phyloP scores from a whole-genome alignment of 2,113 vertebrate species.

The Larimichthys polyactis region DNA sequence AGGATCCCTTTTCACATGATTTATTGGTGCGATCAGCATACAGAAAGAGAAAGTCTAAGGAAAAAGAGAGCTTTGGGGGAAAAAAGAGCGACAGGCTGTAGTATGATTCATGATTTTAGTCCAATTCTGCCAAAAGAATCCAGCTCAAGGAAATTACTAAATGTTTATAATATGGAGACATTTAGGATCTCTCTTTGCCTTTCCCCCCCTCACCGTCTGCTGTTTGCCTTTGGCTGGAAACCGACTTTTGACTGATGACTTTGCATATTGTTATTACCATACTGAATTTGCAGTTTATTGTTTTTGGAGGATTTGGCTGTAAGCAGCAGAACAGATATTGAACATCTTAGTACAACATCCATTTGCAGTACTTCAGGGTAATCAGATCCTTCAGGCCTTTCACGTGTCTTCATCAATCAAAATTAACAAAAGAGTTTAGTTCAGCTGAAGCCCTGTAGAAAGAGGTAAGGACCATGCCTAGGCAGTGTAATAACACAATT shows the following conservation, averaged over 20 bases:
- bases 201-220: slow-evolving; percentile 35
- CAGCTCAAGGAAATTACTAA: slow-evolving; percentile 54
- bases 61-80: slow-evolving; percentile 4
- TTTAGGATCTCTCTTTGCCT: slow-evolving; percentile 54
- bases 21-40: slow-evolving; percentile 59
- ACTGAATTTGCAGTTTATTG: slow-evolving; percentile 69
- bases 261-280: slow-evolving; percentile 70
- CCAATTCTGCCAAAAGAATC: slow-evolving; percentile 62
- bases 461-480: slow-evolving; percentile 1
- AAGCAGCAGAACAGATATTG: slow-evolving; percentile 54
- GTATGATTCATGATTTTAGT: slow-evolving; percentile 64
- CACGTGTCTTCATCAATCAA: slow-evolving; percentile 61
- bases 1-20: slow-evolving; percentile 34
- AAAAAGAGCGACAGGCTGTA: slow-evolving; percentile 8
- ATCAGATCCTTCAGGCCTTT: slow-evolving; percentile 52
- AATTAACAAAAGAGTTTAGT: slow-evolving; percentile 49
- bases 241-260: slow-evolving; percentile 71
- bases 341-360: slow-evolving; percentile 55
- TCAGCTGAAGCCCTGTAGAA: slow-evolving; percentile 21
- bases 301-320: slow-evolving; percentile 68
- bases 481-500: neutral
- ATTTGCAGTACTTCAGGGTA: slow-evolving; percentile 60
- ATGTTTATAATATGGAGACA: slow-evolving; percentile 70
- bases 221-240: slow-evolving; percentile 67
- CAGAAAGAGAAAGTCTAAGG: neutral